Base-by-base conservation (phyloP, 1,140 invertebrate genomes). In the Artemia franciscana region DNA sequence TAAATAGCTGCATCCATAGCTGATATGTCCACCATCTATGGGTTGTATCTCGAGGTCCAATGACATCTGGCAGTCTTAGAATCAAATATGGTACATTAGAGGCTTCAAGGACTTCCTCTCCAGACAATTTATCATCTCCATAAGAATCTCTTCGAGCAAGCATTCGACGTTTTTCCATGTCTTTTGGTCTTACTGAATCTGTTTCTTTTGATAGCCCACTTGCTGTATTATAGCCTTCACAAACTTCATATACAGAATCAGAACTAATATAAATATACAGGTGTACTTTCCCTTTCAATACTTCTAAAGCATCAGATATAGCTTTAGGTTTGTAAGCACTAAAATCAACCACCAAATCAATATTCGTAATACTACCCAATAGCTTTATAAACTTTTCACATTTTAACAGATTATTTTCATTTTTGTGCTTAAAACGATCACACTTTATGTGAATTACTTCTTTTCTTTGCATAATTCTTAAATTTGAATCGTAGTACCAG, bases 171-270 rank as follows among this genome's bases (percentile, higher is more conserved):
- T 70, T 63, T n/a, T 68, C 64, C n/a, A 63, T 64, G 51, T 68
- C 60, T 0, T 60, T 26, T 5, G 76, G 75, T 65, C 75, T 58
- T 0, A 73, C 67, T 2, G 73, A 71, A 64, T 76, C 73, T 15
- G 64, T 60, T 64, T 73, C 72, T 57, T 64, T 60, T 4, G 64
- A 60, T 4, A 67, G 61, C 2, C 63, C 18, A 12, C 3, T 12
- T 5, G 28, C 57, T 4, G 39, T 15, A 59, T 66, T n/a, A 66
- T 61, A 1, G 61, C 57, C 67, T 18, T 51, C 65, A 62, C 73
- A 73, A n/a, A 78, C 76, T 62, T 77, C 75, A 62, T 77, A 78
- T 0, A 78, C 74, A 5, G 75, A 77, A 66, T 78, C 76, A 0
- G 73, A 71, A 64, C 74, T 76, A 25, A 78, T 76, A 63, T 72